Percentiles rank a stretch among this genome's conserved stretches.
These are phyloP conservation scores for Tenthredo amoena DNA, from an alignment of 2,888 invertebrate species.

Conservation along the genomic window DNA sequence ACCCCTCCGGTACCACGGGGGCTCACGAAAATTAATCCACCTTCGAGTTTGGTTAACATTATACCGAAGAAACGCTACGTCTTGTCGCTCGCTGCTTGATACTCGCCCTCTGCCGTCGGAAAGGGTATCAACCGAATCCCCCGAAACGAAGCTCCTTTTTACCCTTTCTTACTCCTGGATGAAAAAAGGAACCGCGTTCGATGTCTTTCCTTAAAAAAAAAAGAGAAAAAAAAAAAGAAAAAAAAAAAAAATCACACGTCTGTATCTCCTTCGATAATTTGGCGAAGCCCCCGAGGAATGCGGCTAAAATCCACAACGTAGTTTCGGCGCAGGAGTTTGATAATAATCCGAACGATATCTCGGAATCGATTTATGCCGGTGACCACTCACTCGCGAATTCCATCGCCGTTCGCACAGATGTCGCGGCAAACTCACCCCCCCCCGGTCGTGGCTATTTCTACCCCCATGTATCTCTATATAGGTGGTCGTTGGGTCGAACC, in stretches of 20 bases:
- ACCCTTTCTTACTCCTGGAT: background rate
- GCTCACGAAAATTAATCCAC: slow-evolving; percentile 72
- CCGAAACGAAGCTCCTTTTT: slow-evolving; percentile 57
- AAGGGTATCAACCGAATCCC: slow-evolving; percentile 77
- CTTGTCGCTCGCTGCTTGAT: slow-evolving; percentile 76
- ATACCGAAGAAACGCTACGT: slow-evolving; percentile 63
- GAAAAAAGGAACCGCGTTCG: background rate
- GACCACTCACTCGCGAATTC: slow-evolving; percentile 36
- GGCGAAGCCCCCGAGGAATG: background rate
- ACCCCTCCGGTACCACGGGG: background rate
- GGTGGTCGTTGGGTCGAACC: background rate
- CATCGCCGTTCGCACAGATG: slow-evolving; percentile 34
- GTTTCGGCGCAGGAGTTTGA: slow-evolving; percentile 78
- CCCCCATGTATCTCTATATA: background rate
- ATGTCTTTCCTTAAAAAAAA: background rate
- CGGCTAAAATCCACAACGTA: slow-evolving; percentile 56
- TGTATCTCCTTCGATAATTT: background rate
- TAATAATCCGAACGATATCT: slow-evolving; percentile 82
- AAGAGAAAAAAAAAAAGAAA: no score
- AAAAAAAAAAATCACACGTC: no score
- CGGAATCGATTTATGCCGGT: slow-evolving; percentile 70
- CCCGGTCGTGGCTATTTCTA: background rate
- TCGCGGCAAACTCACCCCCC: slow-evolving; percentile 28
- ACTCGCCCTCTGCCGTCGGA: slow-evolving; percentile 14
- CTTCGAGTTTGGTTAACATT: slow-evolving; percentile 62